These are phyloP conservation scores for Darevskia mixta DNA, from an alignment of 2,797 vertebrate genomes.

Conservation along the genomic window DNA sequence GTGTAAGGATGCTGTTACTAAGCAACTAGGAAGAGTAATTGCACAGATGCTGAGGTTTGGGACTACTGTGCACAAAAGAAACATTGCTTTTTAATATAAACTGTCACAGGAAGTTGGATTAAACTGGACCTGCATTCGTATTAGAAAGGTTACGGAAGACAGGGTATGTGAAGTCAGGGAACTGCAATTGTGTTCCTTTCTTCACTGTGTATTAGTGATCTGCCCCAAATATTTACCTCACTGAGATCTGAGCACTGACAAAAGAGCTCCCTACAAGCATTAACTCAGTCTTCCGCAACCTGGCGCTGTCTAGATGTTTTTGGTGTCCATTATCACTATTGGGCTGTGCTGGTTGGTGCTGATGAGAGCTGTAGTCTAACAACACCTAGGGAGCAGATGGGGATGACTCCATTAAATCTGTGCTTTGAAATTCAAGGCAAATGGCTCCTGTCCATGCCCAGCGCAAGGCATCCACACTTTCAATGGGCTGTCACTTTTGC, in stretches of 20 bases:
- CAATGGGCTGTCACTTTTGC: not conserved
- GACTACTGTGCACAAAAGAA: conserved; percentile 15
- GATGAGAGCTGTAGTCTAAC: not conserved
- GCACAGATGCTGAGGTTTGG: conserved; percentile 29
- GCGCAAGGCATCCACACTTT: not conserved
- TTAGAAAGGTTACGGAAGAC: conserved; percentile 55
- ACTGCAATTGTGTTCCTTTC: not conserved
- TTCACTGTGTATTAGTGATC: not conserved
- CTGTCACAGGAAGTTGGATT: conserved; percentile 41
- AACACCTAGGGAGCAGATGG: not conserved
- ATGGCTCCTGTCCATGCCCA: not conserved
- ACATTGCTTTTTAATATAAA: conserved; percentile 49
- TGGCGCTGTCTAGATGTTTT: not conserved
- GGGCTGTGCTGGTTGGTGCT: not conserved
- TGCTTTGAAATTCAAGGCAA: not conserved
- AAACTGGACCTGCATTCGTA: conserved; percentile 44
- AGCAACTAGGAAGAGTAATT: conserved; percentile 69
- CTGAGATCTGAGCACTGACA: not conserved
- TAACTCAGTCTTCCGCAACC: not conserved
- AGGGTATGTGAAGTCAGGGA: conserved; percentile 25
- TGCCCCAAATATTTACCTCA: not conserved
- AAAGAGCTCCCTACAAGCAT: conserved; percentile 4
- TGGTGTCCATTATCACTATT: not conserved
- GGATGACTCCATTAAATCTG: no score
- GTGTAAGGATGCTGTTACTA: conserved; percentile 75